phyloP scores from a whole-genome alignment of 2,888 invertebrate genomes.

The Pseudococcus jackbeardsleyi region DNA sequence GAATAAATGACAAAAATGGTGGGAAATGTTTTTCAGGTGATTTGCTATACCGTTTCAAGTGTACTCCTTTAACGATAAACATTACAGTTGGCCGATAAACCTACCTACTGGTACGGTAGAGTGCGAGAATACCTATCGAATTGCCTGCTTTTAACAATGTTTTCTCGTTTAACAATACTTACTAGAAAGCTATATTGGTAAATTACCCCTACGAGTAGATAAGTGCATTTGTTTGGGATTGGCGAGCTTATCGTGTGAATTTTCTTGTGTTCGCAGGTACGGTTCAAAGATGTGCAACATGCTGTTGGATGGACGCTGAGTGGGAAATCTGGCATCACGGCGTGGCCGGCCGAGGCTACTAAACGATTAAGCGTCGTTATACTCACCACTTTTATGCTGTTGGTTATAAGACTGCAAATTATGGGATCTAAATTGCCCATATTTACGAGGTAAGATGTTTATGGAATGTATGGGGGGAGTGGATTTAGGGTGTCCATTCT shows the following conservation, averaged over 20 bases:
- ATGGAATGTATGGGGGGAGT: background rate
- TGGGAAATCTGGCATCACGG: slow-evolving; percentile 72
- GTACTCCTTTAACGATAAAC: slow-evolving; percentile 32
- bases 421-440: slow-evolving; percentile 98
- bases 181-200: background rate
- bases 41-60: slow-evolving; percentile 45
- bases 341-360: slow-evolving; percentile 79
- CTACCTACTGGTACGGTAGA: background rate
- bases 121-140: background rate
- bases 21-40: slow-evolving; percentile 53
- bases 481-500: no score
- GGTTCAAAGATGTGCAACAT: slow-evolving; percentile 72
- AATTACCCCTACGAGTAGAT: background rate
- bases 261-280: slow-evolving; percentile 70
- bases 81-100: slow-evolving; percentile 18
- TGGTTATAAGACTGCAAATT: slow-evolving; percentile 88
- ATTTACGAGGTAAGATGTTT: slow-evolving; percentile 80
- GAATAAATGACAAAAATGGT: slow-evolving; percentile 24
- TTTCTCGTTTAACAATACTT: slow-evolving; percentile 23
- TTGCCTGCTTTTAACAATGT: slow-evolving; percentile 18
- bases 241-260: slow-evolving; percentile 4
- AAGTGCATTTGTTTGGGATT: background rate
- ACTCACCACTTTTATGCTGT: slow-evolving; percentile 82
- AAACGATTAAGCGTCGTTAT: slow-evolving; percentile 85
- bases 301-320: slow-evolving; percentile 72